These are phyloP conservation scores for Platanista minor DNA, from an alignment of 2,113 vertebrate genomes.

Conservation along the genomic window DNA sequence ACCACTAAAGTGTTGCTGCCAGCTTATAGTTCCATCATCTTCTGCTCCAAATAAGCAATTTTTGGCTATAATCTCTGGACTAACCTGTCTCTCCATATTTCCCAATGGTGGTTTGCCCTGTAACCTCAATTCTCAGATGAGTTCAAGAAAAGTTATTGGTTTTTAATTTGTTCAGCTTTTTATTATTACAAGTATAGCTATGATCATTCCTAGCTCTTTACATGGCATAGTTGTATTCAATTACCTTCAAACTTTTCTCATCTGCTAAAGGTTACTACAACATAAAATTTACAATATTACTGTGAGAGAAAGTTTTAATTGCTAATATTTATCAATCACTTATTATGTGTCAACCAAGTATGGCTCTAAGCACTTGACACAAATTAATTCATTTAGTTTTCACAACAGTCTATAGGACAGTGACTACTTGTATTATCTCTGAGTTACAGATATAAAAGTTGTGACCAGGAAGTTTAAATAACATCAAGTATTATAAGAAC, in stretches of 20 bases:
- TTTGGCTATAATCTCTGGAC: background rate
- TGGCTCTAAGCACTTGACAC: background rate
- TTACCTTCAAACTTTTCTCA: background rate
- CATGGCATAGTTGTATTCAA: background rate
- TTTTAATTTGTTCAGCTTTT: background rate
- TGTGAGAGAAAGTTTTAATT: background rate
- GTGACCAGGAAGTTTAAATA: background rate
- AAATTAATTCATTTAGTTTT: background rate
- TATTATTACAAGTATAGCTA: background rate
- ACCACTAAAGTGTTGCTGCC: background rate
- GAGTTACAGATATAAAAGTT: background rate
- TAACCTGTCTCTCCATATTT: background rate
- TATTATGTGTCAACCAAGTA: background rate
- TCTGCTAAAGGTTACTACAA: background rate
- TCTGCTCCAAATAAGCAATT: background rate
- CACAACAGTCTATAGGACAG: background rate
- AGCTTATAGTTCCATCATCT: background rate
- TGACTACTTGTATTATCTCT: background rate
- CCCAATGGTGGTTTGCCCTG: background rate
- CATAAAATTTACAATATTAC: background rate
- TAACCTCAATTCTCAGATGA: background rate
- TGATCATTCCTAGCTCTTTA: background rate
- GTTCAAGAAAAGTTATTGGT: background rate
- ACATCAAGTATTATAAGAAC: background rate
- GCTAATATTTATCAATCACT: background rate